A percentile compares a stretch with the other conserved stretches of the same genome.
Conservation (phyloP, 37 sponge, comb jelly and placozoan genomes). For the Sycon ciliatum region DNA sequence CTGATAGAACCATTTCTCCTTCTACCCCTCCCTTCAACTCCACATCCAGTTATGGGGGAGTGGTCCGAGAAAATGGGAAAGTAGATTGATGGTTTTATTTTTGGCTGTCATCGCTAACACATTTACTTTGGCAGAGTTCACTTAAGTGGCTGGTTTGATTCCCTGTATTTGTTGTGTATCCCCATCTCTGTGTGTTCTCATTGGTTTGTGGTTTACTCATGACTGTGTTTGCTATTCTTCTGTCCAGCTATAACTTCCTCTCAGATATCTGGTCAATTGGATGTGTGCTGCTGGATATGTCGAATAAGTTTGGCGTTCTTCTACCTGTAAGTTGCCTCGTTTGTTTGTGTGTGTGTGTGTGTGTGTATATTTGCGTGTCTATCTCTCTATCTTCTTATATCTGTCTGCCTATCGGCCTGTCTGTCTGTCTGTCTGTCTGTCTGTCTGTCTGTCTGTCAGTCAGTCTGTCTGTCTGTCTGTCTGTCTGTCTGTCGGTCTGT, state of each 20-base stretch:
- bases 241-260: slow-evolving; percentile 56
- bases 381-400: not conserved
- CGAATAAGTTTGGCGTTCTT: slow-evolving; percentile 34
- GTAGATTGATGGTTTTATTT: too few relatives aligned
- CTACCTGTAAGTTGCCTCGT: slow-evolving; percentile 45
- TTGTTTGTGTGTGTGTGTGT: not conserved
- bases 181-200: too few relatives aligned
- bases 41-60: too few relatives aligned
- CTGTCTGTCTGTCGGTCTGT: slow-evolving; percentile 17
- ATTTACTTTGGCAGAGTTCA: too few relatives aligned
- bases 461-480: not conserved
- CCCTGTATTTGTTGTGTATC: too few relatives aligned
- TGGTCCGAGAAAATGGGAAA: too few relatives aligned
- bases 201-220: too few relatives aligned
- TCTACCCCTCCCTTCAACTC: too few relatives aligned
- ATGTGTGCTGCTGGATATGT: slow-evolving; percentile 85
- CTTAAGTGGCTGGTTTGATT: too few relatives aligned
- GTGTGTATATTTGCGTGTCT: not conserved
- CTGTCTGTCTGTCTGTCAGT: not conserved
- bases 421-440: slow-evolving; percentile 1
- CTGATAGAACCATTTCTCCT: too few relatives aligned
- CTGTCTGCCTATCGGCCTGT: not conserved
- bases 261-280: slow-evolving; percentile 95
- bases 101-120: not conserved
- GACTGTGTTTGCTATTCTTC: too few relatives aligned